These are phyloP conservation scores for Branchellion lobata DNA, from an alignment of 2,888 invertebrate species.

Conservation along the genomic window DNA sequence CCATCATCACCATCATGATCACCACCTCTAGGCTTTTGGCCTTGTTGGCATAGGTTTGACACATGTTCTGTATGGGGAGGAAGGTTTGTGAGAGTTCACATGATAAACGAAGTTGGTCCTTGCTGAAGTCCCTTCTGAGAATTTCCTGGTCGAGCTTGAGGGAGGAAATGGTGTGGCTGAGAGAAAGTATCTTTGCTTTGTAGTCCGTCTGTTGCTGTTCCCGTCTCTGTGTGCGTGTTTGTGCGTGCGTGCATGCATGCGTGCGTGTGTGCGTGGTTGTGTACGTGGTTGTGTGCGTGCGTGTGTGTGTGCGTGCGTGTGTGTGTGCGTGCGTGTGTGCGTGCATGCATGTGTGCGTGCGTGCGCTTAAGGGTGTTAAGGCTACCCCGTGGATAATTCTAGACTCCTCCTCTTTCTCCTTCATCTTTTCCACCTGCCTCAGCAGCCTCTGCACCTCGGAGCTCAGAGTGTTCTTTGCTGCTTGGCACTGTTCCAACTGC, in stretches of 20 bases:
- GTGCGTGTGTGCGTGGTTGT: too few species aligned
- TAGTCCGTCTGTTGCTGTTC: background rate
- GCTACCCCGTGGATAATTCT: background rate
- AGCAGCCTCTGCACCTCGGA: conserved; percentile 38
- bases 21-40: background rate
- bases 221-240: background rate
- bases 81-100: conserved; percentile 2
- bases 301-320: background rate
- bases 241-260: too few species aligned
- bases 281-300: too few species aligned
- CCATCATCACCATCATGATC: too few species aligned
- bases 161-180: background rate
- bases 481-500: conserved; percentile 32
- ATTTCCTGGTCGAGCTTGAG: background rate
- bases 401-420: background rate
- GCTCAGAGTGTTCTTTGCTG: conserved; percentile 9
- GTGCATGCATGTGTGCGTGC: background rate
- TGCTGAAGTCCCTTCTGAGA: background rate
- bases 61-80: background rate
- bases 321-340: background rate
- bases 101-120: background rate
- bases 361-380: background rate
- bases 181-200: background rate
- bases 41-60: background rate
- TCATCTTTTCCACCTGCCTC: conserved; percentile 9